Evolutionary conservation across 2,113 vertebrate species (phyloP), one percentile per base, ranked within the genome.

Genomic region (Scartelaos histophorus): DNA sequence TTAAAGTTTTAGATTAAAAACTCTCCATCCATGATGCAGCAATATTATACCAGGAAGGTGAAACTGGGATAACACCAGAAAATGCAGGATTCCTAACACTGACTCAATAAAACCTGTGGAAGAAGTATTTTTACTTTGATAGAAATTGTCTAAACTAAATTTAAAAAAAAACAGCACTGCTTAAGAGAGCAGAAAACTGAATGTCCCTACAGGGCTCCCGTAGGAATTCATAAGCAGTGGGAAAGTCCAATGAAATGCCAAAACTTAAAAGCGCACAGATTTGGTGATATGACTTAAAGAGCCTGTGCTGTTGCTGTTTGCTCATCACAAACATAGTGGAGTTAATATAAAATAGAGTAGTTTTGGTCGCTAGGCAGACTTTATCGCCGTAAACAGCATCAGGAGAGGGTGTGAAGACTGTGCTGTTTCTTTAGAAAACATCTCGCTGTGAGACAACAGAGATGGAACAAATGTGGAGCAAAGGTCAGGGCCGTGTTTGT

Each of bases 401-500:
- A 17, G 16, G 15, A 61, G 25, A 25, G 24, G 12, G 56, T 25
- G 58, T 61, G 58, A 34, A 34, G 25, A 61, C 58, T 34, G 24
- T 15, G 25, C 58, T 38, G 34, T 64, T 64, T 64, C 61, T 43
- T 64, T 64, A 38, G 25, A 34, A 61, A 61, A 34, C 24, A 64
- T 64, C 16, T 35, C 17, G 13, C 34, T 64, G 34, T 10, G 61
- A 38, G 61, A 64, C 61, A 64, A 64, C 25, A 38, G 61, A 38
- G 34, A 64, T 5, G 25, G 58, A 19, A 64, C 58, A 64, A 64
- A 64, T 38, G 60, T 64, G 38, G 60, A n/a, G 34, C 3, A 64
- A 64, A 64, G 61, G 61, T 64, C 61, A 38, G 58, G 29, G n/a
- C 16, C n/a, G 61, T 64, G 61, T 64, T 64, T 58, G 56, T 64